These are phyloP conservation scores for Tillus elongatus DNA, from an alignment of 2,888 invertebrate genomes.

Conservation along the genomic window DNA sequence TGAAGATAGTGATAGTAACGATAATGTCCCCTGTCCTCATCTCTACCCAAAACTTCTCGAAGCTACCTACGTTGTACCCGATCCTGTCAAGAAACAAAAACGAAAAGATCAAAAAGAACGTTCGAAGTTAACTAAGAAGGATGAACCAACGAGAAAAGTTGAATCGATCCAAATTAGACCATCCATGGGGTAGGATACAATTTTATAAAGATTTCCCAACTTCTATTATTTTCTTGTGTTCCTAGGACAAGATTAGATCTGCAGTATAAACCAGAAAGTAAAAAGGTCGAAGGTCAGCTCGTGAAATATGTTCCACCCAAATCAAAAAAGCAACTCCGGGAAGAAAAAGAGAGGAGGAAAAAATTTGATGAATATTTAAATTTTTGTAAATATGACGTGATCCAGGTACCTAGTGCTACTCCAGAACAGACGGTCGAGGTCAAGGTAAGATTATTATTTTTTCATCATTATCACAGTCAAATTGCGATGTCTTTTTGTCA, in stretches of 20 bases:
- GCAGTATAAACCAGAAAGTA: background rate
- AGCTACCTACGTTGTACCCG: conserved; percentile 8
- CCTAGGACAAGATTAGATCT: conserved; percentile 8
- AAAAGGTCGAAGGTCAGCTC: background rate
- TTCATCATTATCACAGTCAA: too few relatives aligned
- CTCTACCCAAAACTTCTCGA: background rate
- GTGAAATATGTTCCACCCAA: conserved; percentile 23
- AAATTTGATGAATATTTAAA: conserved; percentile 23
- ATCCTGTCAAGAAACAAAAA: conserved; percentile 21
- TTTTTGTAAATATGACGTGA: conserved; percentile 31
- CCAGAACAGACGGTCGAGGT: conserved; percentile 20
- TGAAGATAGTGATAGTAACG: too few relatives aligned
- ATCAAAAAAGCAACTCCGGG: conserved; percentile 23
- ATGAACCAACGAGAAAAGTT: conserved; percentile 18
- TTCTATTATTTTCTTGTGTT: background rate
- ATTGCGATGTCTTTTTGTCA: too few relatives aligned
- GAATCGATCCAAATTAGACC: conserved; percentile 20
- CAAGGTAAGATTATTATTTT: too few relatives aligned
- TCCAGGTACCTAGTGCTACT: conserved; percentile 29
- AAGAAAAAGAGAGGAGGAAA: conserved; percentile 22
- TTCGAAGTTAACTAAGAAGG: conserved; percentile 18
- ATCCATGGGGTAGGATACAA: conserved; percentile 21
- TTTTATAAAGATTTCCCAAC: background rate
- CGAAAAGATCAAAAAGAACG: conserved; percentile 16
- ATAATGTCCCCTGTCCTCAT: too few relatives aligned